A percentile compares a stretch with the other conserved stretches of the same genome.
Evolutionary conservation across 2,797 vertebrate genomes (phyloP).

Genomic region (Cynopterus sphinx): DNA sequence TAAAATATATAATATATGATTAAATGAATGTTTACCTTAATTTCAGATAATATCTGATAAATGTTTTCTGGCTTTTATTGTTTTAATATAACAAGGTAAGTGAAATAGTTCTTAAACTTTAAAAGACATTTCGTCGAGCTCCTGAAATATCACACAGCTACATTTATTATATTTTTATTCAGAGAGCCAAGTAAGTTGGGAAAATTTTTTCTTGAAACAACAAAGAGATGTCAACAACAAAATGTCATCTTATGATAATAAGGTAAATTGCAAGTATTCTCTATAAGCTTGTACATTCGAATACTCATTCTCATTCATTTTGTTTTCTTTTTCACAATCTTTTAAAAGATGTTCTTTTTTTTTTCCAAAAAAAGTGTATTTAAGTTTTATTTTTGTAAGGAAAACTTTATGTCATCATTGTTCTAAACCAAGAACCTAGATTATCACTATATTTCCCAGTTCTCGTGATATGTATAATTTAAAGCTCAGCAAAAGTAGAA

Average conservation of each 20-base stretch:
- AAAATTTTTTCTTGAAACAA: constrained; percentile 36
- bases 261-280: background rate
- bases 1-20: constrained; percentile 5
- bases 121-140: constrained; percentile 31
- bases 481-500: constrained; percentile 52
- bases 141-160: background rate
- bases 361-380: background rate
- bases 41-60: constrained; percentile 28
- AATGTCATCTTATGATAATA: background rate
- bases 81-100: constrained; percentile 46
- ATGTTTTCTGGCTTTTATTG: constrained; percentile 27
- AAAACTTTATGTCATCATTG: constrained; percentile 38
- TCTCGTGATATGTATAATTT: background rate
- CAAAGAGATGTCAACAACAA: background rate
- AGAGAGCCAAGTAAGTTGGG: background rate
- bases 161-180: constrained; percentile 31
- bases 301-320: constrained; percentile 47
- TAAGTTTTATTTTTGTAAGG: constrained; percentile 21
- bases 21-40: constrained; percentile 34
- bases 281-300: background rate
- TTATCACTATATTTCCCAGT: constrained; percentile 37
- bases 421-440: constrained; percentile 34
- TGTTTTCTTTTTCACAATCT: constrained; percentile 15
- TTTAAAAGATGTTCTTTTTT: constrained; percentile 3
- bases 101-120: constrained; percentile 33